Conservation (phyloP, 2,797 vertebrate genomes). For the Pantherophis vulpinus region DNA sequence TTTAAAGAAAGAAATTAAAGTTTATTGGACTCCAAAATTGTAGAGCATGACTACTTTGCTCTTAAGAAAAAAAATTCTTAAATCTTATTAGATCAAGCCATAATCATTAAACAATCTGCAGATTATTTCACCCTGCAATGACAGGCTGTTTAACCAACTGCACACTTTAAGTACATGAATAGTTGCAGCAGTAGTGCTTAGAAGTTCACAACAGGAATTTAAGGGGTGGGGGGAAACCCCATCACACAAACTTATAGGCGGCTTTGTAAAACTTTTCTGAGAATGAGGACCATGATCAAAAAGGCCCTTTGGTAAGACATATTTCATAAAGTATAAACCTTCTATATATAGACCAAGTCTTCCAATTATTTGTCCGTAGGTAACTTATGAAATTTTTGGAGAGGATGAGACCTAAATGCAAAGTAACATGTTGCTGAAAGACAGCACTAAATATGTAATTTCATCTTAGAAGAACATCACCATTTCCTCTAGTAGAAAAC, state of each 20-base stretch:
- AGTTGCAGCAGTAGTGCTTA: background rate
- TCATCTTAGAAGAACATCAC: background rate
- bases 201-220: background rate
- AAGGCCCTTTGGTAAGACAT: background rate
- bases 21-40: background rate
- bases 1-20: background rate
- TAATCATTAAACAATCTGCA: background rate
- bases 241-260: background rate
- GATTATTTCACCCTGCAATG: background rate
- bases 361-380: background rate
- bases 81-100: background rate
- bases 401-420: background rate
- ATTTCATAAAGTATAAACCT: background rate
- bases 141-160: background rate
- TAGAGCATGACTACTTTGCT: background rate
- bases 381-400: background rate
- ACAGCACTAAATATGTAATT: background rate
- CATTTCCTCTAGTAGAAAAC: background rate
- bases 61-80: background rate
- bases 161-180: background rate
- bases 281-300: background rate
- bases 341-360: background rate
- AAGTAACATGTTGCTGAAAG: background rate
- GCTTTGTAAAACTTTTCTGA: background rate
- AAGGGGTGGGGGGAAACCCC: accelerated